Percentiles rank a stretch among this genome's conserved stretches.
Conservation (phyloP, 2,888 invertebrate genomes). For the Entomobrya proxima region DNA sequence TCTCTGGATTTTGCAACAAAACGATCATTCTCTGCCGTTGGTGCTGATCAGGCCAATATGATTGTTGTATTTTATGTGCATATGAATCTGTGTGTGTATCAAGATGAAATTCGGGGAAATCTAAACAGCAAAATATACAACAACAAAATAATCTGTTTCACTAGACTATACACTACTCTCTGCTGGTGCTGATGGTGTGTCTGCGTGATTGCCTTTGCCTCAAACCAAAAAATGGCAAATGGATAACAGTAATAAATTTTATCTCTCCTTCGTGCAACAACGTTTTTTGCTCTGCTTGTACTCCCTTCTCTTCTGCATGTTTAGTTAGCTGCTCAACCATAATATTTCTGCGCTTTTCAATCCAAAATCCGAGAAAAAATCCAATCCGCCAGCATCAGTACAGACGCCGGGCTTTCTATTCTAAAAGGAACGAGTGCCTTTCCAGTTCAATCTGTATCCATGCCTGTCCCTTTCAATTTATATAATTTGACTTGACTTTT, state of each 20-base stretch:
- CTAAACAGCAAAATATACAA: too few relatives aligned
- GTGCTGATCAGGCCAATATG: too few relatives aligned
- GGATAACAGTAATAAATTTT: slow-evolving; percentile 14
- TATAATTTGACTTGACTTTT: slow-evolving; percentile 4
- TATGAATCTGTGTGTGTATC: too few relatives aligned
- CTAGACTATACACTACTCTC: too few relatives aligned
- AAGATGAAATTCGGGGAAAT: too few relatives aligned
- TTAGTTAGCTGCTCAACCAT: slow-evolving; percentile 3
- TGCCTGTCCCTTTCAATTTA: slow-evolving; percentile 13
- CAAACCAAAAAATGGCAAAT: not conserved
- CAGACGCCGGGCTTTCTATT: not conserved
- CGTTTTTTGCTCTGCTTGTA: not conserved
- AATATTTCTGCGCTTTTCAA: not conserved
- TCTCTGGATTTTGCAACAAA: too few relatives aligned
- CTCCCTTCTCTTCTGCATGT: not conserved
- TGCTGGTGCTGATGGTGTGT: not conserved
- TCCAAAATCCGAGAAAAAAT: not conserved
- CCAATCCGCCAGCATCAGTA: not conserved
- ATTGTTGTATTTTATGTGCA: too few relatives aligned
- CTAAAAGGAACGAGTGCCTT: not conserved
- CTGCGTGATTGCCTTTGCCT: not conserved
- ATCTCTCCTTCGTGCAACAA: not conserved
- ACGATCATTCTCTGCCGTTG: too few relatives aligned
- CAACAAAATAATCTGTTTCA: too few relatives aligned
- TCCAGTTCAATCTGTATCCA: not conserved